Percentiles rank a stretch among this genome's conserved stretches.
Conservation (phyloP, 2,797 vertebrate genomes). For the Tinamus major region DNA sequence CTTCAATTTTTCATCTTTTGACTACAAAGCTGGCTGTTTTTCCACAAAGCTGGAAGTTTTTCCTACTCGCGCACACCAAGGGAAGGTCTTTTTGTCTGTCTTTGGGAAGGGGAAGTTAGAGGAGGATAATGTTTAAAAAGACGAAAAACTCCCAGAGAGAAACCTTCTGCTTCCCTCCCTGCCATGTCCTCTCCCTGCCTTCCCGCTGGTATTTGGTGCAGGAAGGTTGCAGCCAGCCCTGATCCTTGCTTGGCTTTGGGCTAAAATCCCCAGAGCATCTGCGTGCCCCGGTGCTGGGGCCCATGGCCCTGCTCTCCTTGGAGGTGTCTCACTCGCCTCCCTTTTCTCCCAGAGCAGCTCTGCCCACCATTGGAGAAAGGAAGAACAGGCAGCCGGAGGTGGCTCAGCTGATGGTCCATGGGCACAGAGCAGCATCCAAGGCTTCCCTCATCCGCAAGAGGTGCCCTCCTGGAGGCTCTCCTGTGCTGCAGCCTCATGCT, state of each 20-base stretch:
- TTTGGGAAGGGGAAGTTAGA: no score
- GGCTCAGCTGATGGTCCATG: neutral
- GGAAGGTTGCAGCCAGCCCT: neutral
- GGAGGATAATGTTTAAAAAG: no score
- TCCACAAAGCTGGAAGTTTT: neutral
- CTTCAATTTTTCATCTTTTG: neutral
- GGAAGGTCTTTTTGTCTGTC: no score
- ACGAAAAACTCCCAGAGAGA: no score
- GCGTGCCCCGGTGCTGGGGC: neutral
- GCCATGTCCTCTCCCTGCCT: accelerated
- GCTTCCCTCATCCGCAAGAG: neutral
- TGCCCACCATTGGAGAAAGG: neutral
- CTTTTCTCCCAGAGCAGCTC: neutral
- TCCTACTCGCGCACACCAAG: accelerated
- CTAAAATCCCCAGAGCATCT: neutral
- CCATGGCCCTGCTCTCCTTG: no score
- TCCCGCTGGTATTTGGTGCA: neutral
- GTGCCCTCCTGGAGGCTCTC: neutral
- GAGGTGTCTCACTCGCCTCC: no score
- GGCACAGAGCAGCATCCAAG: neutral
- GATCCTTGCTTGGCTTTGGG: neutral
- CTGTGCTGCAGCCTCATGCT: no score
- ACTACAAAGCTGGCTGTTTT: neutral
- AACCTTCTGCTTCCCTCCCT: neutral
- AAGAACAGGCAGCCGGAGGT: neutral